Base-by-base conservation (phyloP, 2,113 vertebrate genomes). In the Phylloscopus trochilus region DNA sequence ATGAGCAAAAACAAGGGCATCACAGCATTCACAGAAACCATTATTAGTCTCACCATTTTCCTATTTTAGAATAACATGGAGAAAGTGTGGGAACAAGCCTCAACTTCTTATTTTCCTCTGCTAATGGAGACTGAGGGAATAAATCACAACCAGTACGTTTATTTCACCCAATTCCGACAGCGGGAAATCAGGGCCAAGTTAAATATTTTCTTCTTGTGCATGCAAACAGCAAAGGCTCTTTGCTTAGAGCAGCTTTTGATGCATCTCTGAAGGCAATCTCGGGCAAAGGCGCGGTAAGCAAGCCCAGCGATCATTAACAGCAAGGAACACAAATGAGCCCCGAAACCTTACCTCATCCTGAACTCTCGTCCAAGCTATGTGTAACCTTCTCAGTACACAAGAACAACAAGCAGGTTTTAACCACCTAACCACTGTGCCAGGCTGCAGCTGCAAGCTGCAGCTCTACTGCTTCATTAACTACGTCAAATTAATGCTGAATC, bases 231-330 rank as follows among this genome's bases (percentile, higher is more conserved):
- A 82, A 92, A 93, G 69, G 53, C n/a, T 39, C 43, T 59, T 77
- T 27, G 2, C 0, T 82, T 64, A n/a, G 24, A 77, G 77, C 53
- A 82, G 49, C 44, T 87, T 82, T 94, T 79, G 15, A 55, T 23
- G 27, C 47, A 51, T 85, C 90, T 96, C 52, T 88, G 56, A 89
- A 89, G 52, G 79, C 53, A 94, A 92, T 81, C 49, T 49, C 72
- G 46, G 33, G 80, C 44, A 90, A 73, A 92, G 53, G 63, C 58
- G 73, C 1, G 0, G 70, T 68, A 33, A 87, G 67, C 39, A 90
- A 78, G 63, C 70, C 75, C 62, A 94, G 51, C 33, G 47, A 92
- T 78, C 75, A 91, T 83, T 92, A 94, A 90, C 63, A 68, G 33
- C 24, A 73, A 49, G 37, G 19, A 86, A 90, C 35, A 92, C 92